Conservation (phyloP, 2,113 vertebrate species). For the Platycercus adscitus region DNA sequence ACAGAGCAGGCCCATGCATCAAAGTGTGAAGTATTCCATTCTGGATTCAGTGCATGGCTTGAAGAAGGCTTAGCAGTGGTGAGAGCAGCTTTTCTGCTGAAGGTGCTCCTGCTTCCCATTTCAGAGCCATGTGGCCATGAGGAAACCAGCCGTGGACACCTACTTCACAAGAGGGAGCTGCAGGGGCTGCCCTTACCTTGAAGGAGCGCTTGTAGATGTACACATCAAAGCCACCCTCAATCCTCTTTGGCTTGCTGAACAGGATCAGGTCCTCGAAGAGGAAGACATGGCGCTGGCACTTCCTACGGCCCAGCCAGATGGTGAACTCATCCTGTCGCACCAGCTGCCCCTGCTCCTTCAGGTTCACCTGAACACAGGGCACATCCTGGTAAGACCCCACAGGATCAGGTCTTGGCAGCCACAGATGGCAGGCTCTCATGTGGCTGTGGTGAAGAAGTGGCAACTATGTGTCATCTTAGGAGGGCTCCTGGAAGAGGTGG, state of each 20-base stretch:
- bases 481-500: rapidly evolving
- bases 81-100: not conserved
- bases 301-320: conserved; percentile 82
- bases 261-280: conserved; percentile 88
- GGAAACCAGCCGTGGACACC: not conserved
- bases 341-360: conserved; percentile 89
- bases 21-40: not conserved
- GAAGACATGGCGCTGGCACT: conserved; percentile 83
- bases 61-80: not conserved
- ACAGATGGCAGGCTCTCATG: not conserved
- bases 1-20: not conserved
- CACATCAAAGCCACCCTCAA: conserved; percentile 79
- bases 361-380: conserved; percentile 79
- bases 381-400: not conserved
- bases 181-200: conserved; percentile 74
- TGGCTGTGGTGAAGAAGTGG: not conserved
- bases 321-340: conserved; percentile 86
- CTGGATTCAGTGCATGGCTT: not conserved
- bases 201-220: conserved; percentile 88
- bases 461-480: not conserved
- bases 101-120: not conserved
- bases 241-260: conserved; percentile 88
- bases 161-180: not conserved
- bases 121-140: not conserved
- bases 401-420: not conserved